These are phyloP conservation scores for Ctenicera cuprea DNA, from an alignment of 2,888 invertebrate genomes.

Conservation along the genomic window DNA sequence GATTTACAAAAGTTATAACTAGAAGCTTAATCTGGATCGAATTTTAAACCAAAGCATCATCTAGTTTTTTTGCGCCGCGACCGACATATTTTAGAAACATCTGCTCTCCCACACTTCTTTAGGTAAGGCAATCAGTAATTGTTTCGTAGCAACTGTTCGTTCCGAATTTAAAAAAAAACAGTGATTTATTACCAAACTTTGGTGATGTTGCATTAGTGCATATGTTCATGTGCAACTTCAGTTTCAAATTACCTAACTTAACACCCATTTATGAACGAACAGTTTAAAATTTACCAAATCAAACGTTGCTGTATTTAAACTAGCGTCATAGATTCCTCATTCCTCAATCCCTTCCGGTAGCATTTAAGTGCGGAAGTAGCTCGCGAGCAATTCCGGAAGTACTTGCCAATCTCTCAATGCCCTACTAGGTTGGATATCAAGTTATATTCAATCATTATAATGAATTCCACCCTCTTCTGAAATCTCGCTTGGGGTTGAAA, in stretches of 20 bases:
- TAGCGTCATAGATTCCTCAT: neutral
- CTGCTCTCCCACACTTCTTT: slow-evolving; percentile 45
- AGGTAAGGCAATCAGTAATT: slow-evolving; percentile 45
- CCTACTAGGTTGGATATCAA: slow-evolving; percentile 49
- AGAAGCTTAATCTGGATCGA: neutral
- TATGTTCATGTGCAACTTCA: slow-evolving; percentile 2
- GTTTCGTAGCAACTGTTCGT: slow-evolving; percentile 47
- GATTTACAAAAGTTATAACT: too few species aligned
- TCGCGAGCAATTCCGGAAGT: slow-evolving; percentile 49
- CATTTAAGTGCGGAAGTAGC: slow-evolving; percentile 52
- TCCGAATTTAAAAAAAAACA: slow-evolving; percentile 29
- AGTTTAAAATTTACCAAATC: neutral
- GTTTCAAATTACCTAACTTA: neutral
- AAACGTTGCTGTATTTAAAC: neutral
- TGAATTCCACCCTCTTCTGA: slow-evolving; percentile 52
- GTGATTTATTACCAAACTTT: slow-evolving; percentile 38
- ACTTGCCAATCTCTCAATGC: slow-evolving; percentile 50
- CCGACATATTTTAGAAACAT: slow-evolving; percentile 40
- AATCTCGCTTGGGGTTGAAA: slow-evolving; percentile 43
- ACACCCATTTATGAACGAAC: neutral
- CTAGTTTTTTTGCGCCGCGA: neutral
- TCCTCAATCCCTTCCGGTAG: slow-evolving; percentile 37
- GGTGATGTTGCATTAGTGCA: slow-evolving; percentile 10
- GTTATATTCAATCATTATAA: slow-evolving; percentile 52
- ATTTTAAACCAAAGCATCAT: slow-evolving; percentile 5